Conservation (phyloP, 2,113 vertebrate genomes). For the Cyprinodon tularosa region DNA sequence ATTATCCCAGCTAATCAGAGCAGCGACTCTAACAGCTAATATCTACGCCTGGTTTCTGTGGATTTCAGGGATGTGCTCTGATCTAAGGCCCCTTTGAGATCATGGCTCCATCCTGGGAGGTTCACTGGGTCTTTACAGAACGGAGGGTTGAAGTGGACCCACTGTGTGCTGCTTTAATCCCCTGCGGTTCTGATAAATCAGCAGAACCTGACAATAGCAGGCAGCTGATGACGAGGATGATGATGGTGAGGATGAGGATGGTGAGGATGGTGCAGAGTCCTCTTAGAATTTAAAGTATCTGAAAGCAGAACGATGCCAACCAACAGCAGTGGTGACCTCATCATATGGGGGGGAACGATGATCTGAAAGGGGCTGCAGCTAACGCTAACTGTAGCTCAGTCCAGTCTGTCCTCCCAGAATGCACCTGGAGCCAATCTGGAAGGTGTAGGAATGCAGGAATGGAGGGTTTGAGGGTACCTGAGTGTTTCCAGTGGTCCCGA, state of each 20-base stretch:
- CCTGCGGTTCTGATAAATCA: not conserved
- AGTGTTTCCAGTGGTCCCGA: slow-evolving; percentile 80
- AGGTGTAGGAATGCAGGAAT: slow-evolving; percentile 10
- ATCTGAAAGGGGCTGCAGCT: not conserved
- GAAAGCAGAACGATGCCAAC: too few relatives aligned
- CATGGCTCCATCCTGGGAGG: not conserved
- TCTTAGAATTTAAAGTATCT: not conserved
- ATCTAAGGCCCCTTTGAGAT: not conserved
- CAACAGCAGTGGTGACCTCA: too few relatives aligned
- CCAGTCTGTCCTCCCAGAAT: not conserved
- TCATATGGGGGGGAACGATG: not conserved
- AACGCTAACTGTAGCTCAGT: not conserved
- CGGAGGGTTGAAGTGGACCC: not conserved
- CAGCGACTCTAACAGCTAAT: too few relatives aligned
- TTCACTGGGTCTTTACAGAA: not conserved
- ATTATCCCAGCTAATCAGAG: too few relatives aligned
- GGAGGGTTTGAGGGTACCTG: slow-evolving; percentile 73
- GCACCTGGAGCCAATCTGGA: slow-evolving; percentile 10
- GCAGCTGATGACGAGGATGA: not conserved
- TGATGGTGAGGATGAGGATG: not conserved
- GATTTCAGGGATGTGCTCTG: not conserved
- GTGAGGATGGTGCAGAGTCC: not conserved
- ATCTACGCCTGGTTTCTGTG: too few relatives aligned
- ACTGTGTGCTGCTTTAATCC: not conserved
- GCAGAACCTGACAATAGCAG: too few relatives aligned